Evolutionary conservation across 2,113 vertebrate genomes (phyloP).

Genomic region (Blennius ocellaris): DNA sequence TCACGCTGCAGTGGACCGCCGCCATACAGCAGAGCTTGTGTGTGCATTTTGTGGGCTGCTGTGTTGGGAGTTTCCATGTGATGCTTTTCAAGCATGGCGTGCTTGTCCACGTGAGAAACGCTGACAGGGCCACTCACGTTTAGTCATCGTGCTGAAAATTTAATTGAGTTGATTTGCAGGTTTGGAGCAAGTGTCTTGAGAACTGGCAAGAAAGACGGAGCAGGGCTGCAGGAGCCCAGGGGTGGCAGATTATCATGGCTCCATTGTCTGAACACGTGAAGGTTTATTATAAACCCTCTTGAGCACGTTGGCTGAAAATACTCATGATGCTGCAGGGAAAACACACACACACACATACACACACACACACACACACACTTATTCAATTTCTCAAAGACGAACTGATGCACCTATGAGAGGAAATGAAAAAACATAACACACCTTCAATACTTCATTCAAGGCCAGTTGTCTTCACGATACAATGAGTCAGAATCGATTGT

Average conservation of each 20-base stretch:
- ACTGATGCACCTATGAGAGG: too few species aligned
- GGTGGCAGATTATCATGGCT: neutral
- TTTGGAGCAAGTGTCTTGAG: constrained; percentile 2
- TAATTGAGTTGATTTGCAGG: constrained; percentile 6
- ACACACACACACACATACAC: too few species aligned
- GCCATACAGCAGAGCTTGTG: neutral
- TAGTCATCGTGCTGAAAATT: neutral
- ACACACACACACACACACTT: too few species aligned
- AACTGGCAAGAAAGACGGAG: neutral
- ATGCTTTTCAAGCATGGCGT: neutral
- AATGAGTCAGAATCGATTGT: too few species aligned
- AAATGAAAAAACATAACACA: too few species aligned
- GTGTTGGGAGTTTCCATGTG: neutral
- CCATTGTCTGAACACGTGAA: constrained; percentile 10
- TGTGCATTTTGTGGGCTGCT: neutral
- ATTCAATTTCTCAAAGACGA: too few species aligned
- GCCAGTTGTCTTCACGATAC: too few species aligned
- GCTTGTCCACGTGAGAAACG: constrained; percentile 13
- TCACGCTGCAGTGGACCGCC: constrained; percentile 21
- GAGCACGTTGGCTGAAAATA: neutral
- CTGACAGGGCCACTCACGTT: neutral
- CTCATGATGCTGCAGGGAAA: too few species aligned
- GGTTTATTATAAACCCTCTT: neutral
- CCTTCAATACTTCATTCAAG: too few species aligned
- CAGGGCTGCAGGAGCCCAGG: neutral